phyloP scores from a whole-genome alignment of 2,797 vertebrate species.

The Cygnus olor region DNA sequence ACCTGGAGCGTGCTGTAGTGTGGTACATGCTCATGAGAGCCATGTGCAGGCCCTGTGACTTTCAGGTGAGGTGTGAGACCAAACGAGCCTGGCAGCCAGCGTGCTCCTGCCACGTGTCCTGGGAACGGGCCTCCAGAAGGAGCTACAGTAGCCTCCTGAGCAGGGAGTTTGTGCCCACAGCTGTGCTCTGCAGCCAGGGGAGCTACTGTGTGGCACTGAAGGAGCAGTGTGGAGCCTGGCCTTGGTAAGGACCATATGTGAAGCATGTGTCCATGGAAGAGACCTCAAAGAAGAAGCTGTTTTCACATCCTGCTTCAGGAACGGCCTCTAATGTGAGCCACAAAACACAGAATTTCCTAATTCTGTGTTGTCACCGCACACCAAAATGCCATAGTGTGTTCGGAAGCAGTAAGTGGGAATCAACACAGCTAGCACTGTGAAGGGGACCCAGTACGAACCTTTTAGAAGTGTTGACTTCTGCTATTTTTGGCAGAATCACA shows the following conservation, averaged over 20 bases:
- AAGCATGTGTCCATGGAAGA: not conserved
- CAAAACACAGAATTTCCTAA: not conserved
- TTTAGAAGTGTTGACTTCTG: not conserved
- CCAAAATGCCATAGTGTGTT: not conserved
- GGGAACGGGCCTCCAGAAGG: not conserved
- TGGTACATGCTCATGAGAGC: not conserved
- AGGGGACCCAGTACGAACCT: not conserved
- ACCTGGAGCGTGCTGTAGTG: accelerated
- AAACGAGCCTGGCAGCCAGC: not conserved
- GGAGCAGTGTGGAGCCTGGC: not conserved
- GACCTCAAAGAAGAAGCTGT: not conserved
- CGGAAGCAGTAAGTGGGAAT: not conserved
- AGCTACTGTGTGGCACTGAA: not conserved
- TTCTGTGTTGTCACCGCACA: not conserved
- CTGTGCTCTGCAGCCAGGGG: not conserved
- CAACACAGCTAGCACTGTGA: not conserved
- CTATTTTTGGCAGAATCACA: not conserved
- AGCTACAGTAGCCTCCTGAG: not conserved
- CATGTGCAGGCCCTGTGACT: not conserved
- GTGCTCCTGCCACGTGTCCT: not conserved
- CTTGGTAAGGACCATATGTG: not conserved
- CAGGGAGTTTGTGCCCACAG: not conserved
- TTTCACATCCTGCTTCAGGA: not conserved
- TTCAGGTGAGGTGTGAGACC: not conserved
- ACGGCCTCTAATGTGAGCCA: not conserved